phyloP scores from a whole-genome alignment of 30 jellyfish, hydroid and myxozoan species.

The Hydractinia echinata region DNA sequence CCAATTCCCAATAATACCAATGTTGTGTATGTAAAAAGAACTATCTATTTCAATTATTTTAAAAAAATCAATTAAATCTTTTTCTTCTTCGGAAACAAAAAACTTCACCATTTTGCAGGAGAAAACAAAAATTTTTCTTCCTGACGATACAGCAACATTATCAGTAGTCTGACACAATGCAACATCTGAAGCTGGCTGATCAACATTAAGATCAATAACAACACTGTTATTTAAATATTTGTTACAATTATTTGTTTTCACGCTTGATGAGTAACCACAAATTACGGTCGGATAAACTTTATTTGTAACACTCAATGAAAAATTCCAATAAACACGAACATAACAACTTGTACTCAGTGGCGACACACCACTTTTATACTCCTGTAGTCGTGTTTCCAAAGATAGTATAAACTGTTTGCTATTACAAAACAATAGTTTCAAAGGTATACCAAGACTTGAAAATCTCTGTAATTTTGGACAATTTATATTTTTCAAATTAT shows the following conservation, averaged over 20 bases:
- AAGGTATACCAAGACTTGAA: slow-evolving; percentile 47
- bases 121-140: slow-evolving; percentile 49
- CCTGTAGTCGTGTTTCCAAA: slow-evolving; percentile 58
- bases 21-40: slow-evolving; percentile 39
- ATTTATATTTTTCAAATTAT: slow-evolving; percentile 40
- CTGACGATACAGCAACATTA: slow-evolving; percentile 77
- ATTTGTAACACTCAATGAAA: background rate
- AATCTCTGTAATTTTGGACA: slow-evolving; percentile 41
- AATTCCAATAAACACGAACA: slow-evolving; percentile 34
- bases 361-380: slow-evolving; percentile 30
- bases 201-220: slow-evolving; percentile 61
- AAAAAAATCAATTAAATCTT: slow-evolving; percentile 50
- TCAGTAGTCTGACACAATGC: slow-evolving; percentile 59
- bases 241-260: slow-evolving; percentile 24
- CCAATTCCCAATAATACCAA: slow-evolving; percentile 43
- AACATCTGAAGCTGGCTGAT: slow-evolving; percentile 62
- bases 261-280: slow-evolving; percentile 19
- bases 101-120: slow-evolving; percentile 33
- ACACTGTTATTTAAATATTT: slow-evolving; percentile 37
- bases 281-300: slow-evolving; percentile 1
- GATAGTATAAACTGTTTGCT: slow-evolving; percentile 45
- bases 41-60: slow-evolving; percentile 58
- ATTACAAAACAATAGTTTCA: slow-evolving; percentile 45
- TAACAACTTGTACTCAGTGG: slow-evolving; percentile 33
- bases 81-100: slow-evolving; percentile 15